These are phyloP conservation scores for Conistra vaccinii DNA, from an alignment of 2,888 invertebrate genomes.

Conservation along the genomic window DNA sequence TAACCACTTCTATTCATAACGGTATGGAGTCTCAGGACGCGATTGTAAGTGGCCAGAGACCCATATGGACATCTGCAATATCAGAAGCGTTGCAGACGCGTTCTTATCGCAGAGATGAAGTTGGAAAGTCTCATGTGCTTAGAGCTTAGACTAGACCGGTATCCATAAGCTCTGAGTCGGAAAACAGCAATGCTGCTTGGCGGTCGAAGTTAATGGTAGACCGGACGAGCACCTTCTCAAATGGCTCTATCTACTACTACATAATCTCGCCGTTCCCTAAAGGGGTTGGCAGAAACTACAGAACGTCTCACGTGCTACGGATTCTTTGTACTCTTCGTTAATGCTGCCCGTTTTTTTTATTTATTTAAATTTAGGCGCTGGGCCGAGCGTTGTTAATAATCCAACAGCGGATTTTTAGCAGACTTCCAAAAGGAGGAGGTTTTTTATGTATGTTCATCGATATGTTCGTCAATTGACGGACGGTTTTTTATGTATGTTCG, in stretches of 20 bases:
- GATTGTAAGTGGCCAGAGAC: background rate
- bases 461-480: too few species aligned
- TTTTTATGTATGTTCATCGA: too few species aligned
- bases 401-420: background rate
- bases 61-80: background rate
- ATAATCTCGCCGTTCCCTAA: background rate
- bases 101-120: background rate
- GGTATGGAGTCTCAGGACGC: background rate
- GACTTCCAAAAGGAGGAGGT: too few species aligned
- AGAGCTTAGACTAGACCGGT: too few species aligned
- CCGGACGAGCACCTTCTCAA: background rate
- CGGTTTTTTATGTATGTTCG: too few species aligned
- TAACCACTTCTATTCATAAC: background rate
- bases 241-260: background rate
- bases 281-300: background rate
- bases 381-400: background rate
- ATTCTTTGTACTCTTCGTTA: background rate
- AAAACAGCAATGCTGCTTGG: background rate
- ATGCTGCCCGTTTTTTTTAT: background rate
- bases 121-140: background rate
- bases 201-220: background rate
- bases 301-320: background rate
- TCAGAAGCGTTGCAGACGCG: background rate
- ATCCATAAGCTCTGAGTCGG: too few species aligned
- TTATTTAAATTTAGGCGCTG: background rate